phyloP scores from a whole-genome alignment of 2,113 vertebrate genomes.

The Elephas maximus region DNA sequence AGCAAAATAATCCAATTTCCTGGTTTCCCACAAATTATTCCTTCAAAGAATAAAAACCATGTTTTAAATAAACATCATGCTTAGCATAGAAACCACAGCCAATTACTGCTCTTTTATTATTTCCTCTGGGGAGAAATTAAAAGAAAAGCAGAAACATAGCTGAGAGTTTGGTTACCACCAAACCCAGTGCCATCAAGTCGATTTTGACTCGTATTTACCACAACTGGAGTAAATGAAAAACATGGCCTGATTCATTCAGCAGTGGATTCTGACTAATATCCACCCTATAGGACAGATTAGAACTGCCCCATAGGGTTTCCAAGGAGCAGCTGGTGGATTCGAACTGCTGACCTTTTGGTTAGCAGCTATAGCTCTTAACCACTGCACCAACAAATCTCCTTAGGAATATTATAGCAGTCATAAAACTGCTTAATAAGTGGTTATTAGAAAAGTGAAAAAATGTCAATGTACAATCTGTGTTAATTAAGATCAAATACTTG shows the following conservation, averaged over 20 bases:
- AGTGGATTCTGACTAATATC: not conserved
- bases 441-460: not conserved
- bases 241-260: slow-evolving; percentile 97
- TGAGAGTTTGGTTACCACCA: slow-evolving; percentile 93
- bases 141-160: slow-evolving; percentile 92
- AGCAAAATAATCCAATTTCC: slow-evolving; percentile 94
- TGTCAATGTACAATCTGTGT: not conserved
- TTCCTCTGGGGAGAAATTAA: slow-evolving; percentile 95
- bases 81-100: slow-evolving; percentile 86
- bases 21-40: slow-evolving; percentile 90
- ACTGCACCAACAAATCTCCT: too few species aligned
- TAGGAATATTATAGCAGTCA: not conserved
- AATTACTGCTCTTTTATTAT: slow-evolving; percentile 94
- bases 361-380: too few species aligned
- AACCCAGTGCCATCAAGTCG: too few species aligned
- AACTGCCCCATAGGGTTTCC: too few species aligned
- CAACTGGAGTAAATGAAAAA: slow-evolving; percentile 97
- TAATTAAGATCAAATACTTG: not conserved
- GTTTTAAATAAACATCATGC: slow-evolving; percentile 90
- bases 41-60: slow-evolving; percentile 88
- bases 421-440: not conserved
- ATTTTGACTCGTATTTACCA: slow-evolving; percentile 77
- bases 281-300: too few species aligned
- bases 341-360: too few species aligned
- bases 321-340: too few species aligned